Conservation (phyloP, 2,113 vertebrate species). For the Percopsis transmontana region DNA sequence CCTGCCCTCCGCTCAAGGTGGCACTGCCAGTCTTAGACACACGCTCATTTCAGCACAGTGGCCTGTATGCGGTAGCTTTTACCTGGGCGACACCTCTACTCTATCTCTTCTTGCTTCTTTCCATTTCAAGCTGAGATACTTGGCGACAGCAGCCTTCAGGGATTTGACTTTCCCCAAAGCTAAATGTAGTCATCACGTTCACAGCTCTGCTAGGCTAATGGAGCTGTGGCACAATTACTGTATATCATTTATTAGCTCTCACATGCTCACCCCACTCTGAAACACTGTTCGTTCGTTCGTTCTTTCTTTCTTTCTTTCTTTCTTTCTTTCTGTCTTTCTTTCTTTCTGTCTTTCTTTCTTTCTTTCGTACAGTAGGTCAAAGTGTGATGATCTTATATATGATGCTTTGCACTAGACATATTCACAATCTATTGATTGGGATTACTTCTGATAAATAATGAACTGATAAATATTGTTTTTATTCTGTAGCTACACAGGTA, state of each 20-base stretch:
- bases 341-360: too few relatives aligned
- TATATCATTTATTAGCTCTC: background rate
- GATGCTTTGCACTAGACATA: too few relatives aligned
- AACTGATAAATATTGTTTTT: too few relatives aligned
- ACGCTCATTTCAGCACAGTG: background rate
- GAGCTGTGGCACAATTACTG: constrained; percentile 2
- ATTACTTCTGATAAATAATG: too few relatives aligned
- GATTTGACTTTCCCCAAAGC: background rate
- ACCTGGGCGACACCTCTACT: constrained; percentile 2
- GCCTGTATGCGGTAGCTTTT: background rate
- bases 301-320: too few relatives aligned
- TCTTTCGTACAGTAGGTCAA: background rate
- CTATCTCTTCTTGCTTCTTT: background rate
- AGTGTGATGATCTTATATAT: background rate
- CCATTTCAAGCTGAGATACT: constrained; percentile 29
- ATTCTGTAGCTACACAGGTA: too few relatives aligned
- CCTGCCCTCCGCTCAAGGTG: background rate
- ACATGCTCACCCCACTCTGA: background rate
- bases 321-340: too few relatives aligned
- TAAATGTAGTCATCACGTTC: constrained; percentile 32
- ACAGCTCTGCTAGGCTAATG: constrained; percentile 11
- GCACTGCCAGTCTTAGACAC: background rate
- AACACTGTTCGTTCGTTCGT: too few relatives aligned
- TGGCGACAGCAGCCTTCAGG: background rate
- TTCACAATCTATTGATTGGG: too few relatives aligned